Evolutionary conservation across 2,113 vertebrate genomes (phyloP).

Genomic region (Thermophis baileyi): DNA sequence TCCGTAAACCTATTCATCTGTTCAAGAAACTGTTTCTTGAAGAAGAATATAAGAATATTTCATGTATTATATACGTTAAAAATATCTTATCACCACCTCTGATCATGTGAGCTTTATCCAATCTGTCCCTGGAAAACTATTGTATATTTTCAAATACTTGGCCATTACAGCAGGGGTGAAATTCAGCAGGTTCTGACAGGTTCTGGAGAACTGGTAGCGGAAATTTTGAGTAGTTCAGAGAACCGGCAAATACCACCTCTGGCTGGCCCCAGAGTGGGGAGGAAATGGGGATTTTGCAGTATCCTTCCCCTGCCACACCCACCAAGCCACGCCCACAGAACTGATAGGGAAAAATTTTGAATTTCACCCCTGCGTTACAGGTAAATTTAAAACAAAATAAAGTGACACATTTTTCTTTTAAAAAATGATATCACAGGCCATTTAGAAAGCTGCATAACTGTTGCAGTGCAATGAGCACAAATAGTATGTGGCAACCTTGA

Average conservation of each 20-base stretch:
- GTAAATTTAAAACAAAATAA: neutral
- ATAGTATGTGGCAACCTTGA: neutral
- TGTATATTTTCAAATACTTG: neutral
- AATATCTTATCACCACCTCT: neutral
- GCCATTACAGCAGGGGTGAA: neutral
- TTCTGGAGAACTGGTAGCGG: too few species aligned
- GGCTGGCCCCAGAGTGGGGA: too few species aligned
- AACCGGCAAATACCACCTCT: too few species aligned
- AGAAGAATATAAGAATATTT: neutral
- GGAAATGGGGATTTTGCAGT: too few species aligned
- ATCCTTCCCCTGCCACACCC: too few species aligned
- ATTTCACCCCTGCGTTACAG: neutral
- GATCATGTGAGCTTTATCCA: neutral
- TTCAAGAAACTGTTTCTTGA: neutral
- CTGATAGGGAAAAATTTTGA: too few species aligned
- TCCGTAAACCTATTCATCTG: neutral
- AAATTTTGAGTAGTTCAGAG: too few species aligned
- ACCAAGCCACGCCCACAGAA: too few species aligned
- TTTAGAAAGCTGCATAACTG: neutral
- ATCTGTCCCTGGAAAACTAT: neutral
- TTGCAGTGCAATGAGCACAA: neutral
- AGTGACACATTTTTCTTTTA: neutral
- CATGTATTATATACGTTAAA: neutral
- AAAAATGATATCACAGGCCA: neutral
- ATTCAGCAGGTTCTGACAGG: too few species aligned